phyloP scores from a whole-genome alignment of 2,888 invertebrate genomes.

The Mylabris sibirica region DNA sequence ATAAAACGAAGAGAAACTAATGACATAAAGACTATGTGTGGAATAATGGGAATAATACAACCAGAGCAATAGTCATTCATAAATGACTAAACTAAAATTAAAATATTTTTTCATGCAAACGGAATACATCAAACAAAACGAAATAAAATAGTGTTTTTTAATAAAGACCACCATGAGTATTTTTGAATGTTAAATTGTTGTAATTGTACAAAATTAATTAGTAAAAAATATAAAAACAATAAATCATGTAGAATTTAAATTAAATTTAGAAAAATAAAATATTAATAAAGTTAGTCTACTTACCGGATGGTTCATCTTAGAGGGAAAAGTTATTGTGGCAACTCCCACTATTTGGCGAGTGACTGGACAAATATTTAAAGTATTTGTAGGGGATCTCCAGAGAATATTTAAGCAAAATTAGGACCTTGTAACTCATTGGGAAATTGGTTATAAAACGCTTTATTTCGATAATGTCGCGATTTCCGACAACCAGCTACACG shows the following conservation, averaged over 20 bases:
- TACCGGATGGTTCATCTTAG: no score
- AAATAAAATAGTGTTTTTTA: background rate
- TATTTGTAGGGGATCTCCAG: no score
- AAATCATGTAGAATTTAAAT: background rate
- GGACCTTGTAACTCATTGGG: no score
- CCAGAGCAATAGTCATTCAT: slow-evolving; percentile 6
- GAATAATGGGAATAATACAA: slow-evolving; percentile 1
- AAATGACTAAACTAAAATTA: slow-evolving; percentile 10
- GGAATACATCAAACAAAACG: background rate
- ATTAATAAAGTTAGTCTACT: no score
- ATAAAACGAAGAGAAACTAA: background rate
- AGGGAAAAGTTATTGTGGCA: no score
- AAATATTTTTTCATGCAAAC: background rate
- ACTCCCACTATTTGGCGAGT: no score
- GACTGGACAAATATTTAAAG: no score
- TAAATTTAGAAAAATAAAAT: background rate
- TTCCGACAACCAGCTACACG: no score
- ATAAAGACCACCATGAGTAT: background rate
- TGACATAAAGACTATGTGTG: slow-evolving; percentile 9
- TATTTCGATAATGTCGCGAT: no score
- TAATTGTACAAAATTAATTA: background rate
- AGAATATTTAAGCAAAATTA: no score
- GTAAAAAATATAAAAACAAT: background rate
- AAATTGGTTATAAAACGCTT: no score
- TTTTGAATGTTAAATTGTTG: background rate